Evolutionary conservation across 2,888 invertebrate genomes (phyloP), one percentile per base, ranked within the genome.

Genomic region (Callyntrura guangdongensis): DNA sequence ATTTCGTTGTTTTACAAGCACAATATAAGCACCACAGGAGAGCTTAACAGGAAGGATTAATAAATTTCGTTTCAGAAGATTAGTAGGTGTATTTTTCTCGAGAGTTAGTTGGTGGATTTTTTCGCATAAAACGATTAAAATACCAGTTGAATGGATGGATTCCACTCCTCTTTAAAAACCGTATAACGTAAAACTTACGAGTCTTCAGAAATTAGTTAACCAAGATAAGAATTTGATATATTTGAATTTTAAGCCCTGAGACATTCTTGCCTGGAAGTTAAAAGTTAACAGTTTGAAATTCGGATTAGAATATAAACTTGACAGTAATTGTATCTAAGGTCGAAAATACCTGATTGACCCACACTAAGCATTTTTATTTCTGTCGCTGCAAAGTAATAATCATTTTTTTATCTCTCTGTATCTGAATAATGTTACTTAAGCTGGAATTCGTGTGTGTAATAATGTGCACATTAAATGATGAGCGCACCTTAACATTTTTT

Each of bases 221-320:
- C 14, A 61, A 20, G 61, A 9, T 61, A 8, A 61, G 61, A 8
- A 17, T 72, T 47, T 45, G 45, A 47, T 69, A 36, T 47, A 45
- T 14, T 17, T 45, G 45, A 45, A 3, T 6, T 64, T 2, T 45
- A 72, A 72, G 72, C 72, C 72, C 72, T 72, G 72, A 72, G 72
- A 72, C 69, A 72, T 47, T 6, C 49, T 53, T 49, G 22, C 22
- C 11, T 77, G 53, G 49, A 77, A 77, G 77, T 25, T 36, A 36
- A 36, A 36, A 6, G 36, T 77, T 53, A 17, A 69, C 69, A 69
- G 45, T 17, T 25, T 77, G 53, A 77, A 77, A 77, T 77, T 77
- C 77, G 77, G 77, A 77, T 77, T 22, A 25, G 22, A 77, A 77
- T 22, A 25, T 12, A 77, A 77, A 74, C 8, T 74, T 27, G 67